Evolutionary conservation across 2,888 invertebrate genomes (phyloP), one percentile per base, ranked within the genome.

Genomic region (Antheraea assamensis): DNA sequence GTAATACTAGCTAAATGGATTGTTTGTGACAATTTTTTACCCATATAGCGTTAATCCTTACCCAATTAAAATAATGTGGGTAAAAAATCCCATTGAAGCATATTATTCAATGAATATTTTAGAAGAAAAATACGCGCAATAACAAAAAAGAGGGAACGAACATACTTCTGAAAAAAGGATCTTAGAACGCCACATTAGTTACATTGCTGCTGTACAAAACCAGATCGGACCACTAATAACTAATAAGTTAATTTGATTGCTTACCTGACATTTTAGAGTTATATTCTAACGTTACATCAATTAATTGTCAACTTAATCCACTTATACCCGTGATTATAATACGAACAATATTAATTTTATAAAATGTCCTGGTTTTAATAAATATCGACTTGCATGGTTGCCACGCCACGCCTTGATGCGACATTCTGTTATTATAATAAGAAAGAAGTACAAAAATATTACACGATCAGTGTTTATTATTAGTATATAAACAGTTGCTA

Each of bases 391-490:
- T 75, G 71, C 55, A 72, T 75, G 80, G 93, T 93, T 93, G 92
- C 93, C 91, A 92, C 82, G 93, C 81, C 83, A 90, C 90, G 86
- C 82, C 82, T 82, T 86, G 87, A 83, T 92, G 92, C 93, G 92
- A 88, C 93, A 92, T 90, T 90, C 78, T 77, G 75, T 81, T 79
- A 82, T 83, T 83, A 85, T 88, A 86, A 89, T 84, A 88, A 88
- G 83, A 88, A 88, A 85, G 83, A 86, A 85, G 81, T 84, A 84
- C n/a, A n/a, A n/a, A n/a, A 85, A 64, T 82, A 74, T 80, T 78
- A 82, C 83, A 83, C 78, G 80, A 80, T 74, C 74, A 79, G 83
- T 84, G 83, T 81, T 84, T 84, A 83, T 80, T 81, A 80, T 82
- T 78, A 77, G 77, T 80, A 76, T 81, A 79, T 83, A 79, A 78